Base-by-base conservation (phyloP, 2,797 vertebrate species). In the Sebastiscus albofasciatus region DNA sequence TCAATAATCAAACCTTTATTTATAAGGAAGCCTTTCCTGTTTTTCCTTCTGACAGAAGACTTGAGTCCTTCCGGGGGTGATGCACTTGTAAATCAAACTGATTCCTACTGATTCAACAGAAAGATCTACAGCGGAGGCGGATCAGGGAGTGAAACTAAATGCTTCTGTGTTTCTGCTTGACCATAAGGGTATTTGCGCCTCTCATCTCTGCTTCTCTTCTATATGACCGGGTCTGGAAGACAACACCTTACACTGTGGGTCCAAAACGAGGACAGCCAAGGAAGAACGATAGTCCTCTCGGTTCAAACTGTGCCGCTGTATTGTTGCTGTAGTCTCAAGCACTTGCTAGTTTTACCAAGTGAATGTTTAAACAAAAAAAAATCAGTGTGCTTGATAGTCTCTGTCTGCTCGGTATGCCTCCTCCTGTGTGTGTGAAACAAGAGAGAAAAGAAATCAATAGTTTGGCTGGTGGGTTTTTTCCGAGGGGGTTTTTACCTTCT, bases 391-490 rank as follows among this genome's bases (percentile, higher is more conserved):
- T 92, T 82, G 85, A 81, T 75, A 39, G 18, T 20, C 83, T 87
- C 49, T 14, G 62, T 75, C 81, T 76, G 84, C 79, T 84, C 26
- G 67, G 29, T 82, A 33, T 73, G 82, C 71, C 76, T 88, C 62
- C 24, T 81, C 59, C 59, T 89, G 60, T 90, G 31, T 82, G 80
- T 82, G 78, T 81, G 72, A 54, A 86, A 77, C 54, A 55, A 81
- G 54, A 81, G 65, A 88, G 55, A 65, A 73, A 86, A 90, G 82
- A 92, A 94, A 93, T 93, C 90, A 90, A 91, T 94, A 71, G 79
- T 92, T 94, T 94, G 88, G 88, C 90, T 94, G 72, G 77, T 89
- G 90, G 85, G 75, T 66, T 78, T 18, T 81, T 33, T 33, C 31
- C 31, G 70, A 79, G 80, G 87, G 64, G 83, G 83, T 36, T 72